Evolutionary conservation across 92 coral and sea anemone genomes (phyloP).

Genomic region (Heliopora coerulea): DNA sequence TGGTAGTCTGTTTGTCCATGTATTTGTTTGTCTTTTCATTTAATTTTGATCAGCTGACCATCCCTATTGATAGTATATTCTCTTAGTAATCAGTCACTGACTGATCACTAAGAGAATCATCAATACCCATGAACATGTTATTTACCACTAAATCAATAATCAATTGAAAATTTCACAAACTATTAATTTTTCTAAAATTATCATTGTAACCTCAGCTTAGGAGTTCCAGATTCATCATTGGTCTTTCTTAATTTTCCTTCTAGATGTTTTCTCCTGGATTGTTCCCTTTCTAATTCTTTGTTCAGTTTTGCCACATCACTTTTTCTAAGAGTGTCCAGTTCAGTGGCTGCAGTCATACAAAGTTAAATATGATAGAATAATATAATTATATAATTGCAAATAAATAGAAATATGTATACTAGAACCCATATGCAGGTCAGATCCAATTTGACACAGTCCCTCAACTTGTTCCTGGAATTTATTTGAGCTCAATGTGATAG

Average conservation of each 20-base stretch:
- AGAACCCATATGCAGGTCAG: too few relatives aligned
- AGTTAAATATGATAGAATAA: background rate
- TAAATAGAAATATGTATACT: too few relatives aligned
- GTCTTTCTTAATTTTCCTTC: conserved; percentile 63
- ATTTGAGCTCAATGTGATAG: too few relatives aligned
- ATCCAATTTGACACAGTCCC: too few relatives aligned
- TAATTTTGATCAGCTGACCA: too few relatives aligned
- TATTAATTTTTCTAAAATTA: background rate
- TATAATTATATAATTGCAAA: background rate
- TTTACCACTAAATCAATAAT: background rate
- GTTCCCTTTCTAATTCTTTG: conserved; percentile 71
- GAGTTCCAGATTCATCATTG: conserved; percentile 57
- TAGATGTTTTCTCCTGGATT: conserved; percentile 64
- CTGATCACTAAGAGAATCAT: too few relatives aligned
- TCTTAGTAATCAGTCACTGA: too few relatives aligned
- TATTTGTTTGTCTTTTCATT: too few relatives aligned
- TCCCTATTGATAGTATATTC: too few relatives aligned
- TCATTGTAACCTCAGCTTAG: conserved; percentile 52
- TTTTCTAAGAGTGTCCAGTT: conserved; percentile 56
- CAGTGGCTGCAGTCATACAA: conserved; percentile 48
- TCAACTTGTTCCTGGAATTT: too few relatives aligned
- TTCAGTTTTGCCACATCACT: conserved; percentile 60
- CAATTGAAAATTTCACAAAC: background rate
- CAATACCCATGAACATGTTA: too few relatives aligned
- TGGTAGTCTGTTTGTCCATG: too few relatives aligned